A percentile compares a stretch with the other conserved stretches of the same genome.
Evolutionary conservation across 1,140 invertebrate species (phyloP).

Genomic region (Acromyrmex charruanus): DNA sequence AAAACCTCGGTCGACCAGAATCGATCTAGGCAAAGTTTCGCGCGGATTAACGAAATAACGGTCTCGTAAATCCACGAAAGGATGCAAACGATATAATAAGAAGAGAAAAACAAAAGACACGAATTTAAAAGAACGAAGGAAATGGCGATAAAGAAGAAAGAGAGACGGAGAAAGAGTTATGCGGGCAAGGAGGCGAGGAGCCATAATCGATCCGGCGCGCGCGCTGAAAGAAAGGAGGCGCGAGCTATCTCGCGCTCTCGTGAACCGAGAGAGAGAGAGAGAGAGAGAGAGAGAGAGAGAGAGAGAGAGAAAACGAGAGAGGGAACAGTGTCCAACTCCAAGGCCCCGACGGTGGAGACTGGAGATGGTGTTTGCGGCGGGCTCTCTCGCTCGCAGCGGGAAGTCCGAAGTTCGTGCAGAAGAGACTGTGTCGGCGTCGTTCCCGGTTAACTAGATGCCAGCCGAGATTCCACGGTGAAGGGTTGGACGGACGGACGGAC

Average conservation of each 20-base stretch:
- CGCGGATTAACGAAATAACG: slow-evolving; percentile 59
- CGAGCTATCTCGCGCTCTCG: slow-evolving; percentile 75
- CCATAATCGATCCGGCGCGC: slow-evolving; percentile 74
- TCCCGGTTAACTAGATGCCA: slow-evolving; percentile 78
- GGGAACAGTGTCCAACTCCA: slow-evolving; percentile 50
- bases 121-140: background rate
- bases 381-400: slow-evolving; percentile 75
- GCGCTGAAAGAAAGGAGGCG: slow-evolving; percentile 75
- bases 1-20: background rate
- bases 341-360: slow-evolving; percentile 52
- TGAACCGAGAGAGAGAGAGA: slow-evolving; percentile 36
- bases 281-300: slow-evolving; percentile 1
- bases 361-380: slow-evolving; percentile 73
- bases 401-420: slow-evolving; percentile 76
- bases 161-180: slow-evolving; percentile 26
- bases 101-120: slow-evolving; percentile 7
- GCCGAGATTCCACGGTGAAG: slow-evolving; percentile 77
- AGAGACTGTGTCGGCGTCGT: slow-evolving; percentile 75
- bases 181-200: slow-evolving; percentile 49
- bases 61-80: slow-evolving; percentile 26
- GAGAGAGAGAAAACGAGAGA: background rate
- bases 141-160: background rate
- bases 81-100: slow-evolving; percentile 45
- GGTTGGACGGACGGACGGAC: slow-evolving; percentile 75
- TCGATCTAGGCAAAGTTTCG: slow-evolving; percentile 38